Base-by-base conservation (phyloP, 2,888 invertebrate genomes). In the Acanthoscelides obtectus region DNA sequence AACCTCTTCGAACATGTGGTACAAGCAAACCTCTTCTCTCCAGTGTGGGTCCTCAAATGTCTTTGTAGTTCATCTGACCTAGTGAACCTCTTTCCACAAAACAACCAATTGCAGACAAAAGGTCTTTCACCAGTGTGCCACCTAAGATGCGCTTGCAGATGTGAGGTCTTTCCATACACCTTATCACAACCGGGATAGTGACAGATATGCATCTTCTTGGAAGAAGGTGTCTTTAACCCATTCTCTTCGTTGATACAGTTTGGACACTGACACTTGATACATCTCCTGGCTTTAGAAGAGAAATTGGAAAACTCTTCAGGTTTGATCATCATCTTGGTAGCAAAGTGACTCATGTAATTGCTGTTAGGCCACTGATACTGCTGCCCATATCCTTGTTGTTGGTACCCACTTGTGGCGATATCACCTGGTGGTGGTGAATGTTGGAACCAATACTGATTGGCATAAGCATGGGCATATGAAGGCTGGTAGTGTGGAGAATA, bases 71-170 rank as follows among this genome's bases (percentile, higher is more conserved):
- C 97, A 82, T 97, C 97, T 63, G 95, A 96, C 70, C 97, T 89
- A 0, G 97, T 97, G 86, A 97, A 97, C 2, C 94, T 88, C 83
- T 97, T 97, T 5, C 94, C 95, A 83, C 97, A 97, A 80, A 94
- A 94, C 70, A 94, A 83, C 95, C 95, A 95, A 82, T 91, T 91
- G 86, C 97, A 97, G 0, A 93, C 90, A 82, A 95, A 97, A 0
- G 97, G 97, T 8, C 96, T 87, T 82, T 97, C 97, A 0, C 96
- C 96, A 0, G 94, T 95, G 82, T 98, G 98, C 96, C 96, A 96
- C 69, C 97, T 80, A 0, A 85, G 75, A 75, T 85, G 85, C 0
- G 85, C 83, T 70, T 83, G 83, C 74, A 98, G 85, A 83, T 98
- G 98, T 0, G 97, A 97, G 0, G 97, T 96, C 85, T 97, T 97